Evolutionary conservation across 2,888 invertebrate genomes (phyloP).

Genomic region (Rhagonycha fulva): DNA sequence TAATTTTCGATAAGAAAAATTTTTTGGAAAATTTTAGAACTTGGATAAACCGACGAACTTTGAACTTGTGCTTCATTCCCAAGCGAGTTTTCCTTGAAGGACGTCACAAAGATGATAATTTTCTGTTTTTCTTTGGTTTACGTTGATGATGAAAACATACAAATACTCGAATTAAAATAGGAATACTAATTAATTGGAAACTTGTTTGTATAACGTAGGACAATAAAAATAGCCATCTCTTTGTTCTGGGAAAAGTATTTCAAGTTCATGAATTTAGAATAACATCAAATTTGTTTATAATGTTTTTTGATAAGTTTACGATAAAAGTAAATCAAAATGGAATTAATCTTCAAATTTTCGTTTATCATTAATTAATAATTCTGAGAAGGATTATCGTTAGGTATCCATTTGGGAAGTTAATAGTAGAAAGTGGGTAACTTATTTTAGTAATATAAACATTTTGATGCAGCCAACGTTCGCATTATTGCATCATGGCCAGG

Average conservation of each 20-base stretch:
- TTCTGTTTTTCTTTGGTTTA: neutral
- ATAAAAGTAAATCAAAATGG: neutral
- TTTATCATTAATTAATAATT: neutral
- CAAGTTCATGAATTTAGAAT: neutral
- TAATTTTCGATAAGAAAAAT: neutral
- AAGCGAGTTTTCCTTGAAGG: neutral
- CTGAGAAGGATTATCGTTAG: neutral
- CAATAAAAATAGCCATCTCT: neutral
- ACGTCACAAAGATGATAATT: neutral
- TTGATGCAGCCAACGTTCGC: neutral
- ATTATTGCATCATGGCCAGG: neutral
- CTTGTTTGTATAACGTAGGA: neutral
- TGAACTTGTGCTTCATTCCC: neutral
- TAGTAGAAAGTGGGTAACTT: neutral
- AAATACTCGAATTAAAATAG: neutral
- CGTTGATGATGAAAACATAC: neutral
- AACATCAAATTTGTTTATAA: neutral
- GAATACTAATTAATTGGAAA: neutral
- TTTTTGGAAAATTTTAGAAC: neutral
- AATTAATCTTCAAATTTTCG: neutral
- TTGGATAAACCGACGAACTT: neutral
- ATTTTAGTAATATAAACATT: neutral
- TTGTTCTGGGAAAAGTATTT: neutral
- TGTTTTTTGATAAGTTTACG: neutral
- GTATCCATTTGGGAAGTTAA: neutral